Evolutionary conservation across 2,113 vertebrate species (phyloP).

Genomic region (Rhadina sibilatrix): DNA sequence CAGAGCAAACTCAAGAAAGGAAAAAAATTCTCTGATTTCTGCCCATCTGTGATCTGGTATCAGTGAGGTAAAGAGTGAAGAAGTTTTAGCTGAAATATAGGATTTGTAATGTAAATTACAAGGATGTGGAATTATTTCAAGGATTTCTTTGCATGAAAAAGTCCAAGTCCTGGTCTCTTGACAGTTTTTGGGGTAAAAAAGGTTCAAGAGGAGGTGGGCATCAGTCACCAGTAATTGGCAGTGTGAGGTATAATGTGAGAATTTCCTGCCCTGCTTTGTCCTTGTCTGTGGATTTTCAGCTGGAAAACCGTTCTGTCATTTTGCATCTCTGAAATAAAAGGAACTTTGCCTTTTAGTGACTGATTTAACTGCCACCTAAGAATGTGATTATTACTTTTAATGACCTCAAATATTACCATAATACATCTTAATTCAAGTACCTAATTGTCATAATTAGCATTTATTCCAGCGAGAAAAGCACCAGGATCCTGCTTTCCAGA

Average conservation of each 20-base stretch:
- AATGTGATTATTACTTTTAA: background rate
- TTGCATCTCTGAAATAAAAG: background rate
- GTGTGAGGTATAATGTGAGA: background rate
- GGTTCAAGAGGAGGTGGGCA: background rate
- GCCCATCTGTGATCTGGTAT: background rate
- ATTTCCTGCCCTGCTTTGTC: background rate
- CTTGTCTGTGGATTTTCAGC: background rate
- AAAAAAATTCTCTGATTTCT: background rate
- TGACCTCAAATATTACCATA: background rate
- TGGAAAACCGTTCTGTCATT: background rate
- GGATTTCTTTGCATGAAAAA: background rate
- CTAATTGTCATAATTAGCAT: background rate
- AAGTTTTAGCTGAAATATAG: background rate
- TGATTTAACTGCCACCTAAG: background rate
- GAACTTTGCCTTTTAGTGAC: background rate
- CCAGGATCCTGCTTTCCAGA: background rate
- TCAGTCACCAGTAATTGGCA: background rate
- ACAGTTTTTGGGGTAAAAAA: background rate
- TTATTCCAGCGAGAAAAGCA: background rate
- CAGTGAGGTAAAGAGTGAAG: background rate
- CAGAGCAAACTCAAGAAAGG: background rate
- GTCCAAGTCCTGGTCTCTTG: background rate
- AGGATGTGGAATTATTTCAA: background rate
- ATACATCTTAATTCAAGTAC: background rate
- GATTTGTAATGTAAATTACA: background rate